Evolutionary conservation across 1,140 invertebrate species (phyloP), one percentile per base, ranked within the genome.

Genomic region (Chrysomallon squamiferum): DNA sequence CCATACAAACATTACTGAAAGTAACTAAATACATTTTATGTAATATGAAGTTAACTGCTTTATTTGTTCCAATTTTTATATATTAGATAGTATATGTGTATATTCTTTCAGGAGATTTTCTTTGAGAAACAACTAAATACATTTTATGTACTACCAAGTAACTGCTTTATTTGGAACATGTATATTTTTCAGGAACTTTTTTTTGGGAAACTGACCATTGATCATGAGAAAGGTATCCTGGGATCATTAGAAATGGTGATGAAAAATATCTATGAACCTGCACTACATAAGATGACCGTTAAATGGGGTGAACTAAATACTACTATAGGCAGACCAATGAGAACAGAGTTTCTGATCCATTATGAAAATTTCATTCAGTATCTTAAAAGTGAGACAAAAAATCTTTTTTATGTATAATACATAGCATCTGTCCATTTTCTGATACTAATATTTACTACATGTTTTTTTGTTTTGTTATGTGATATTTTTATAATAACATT

Each of bases 301-400:
- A 75, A 70, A 73, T 76, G 75, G 33, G 65, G 74, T 32, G 29
- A 77, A 27, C 67, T 56, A 13, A 49, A 59, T 11, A 68, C 69
- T 38, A 69, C 71, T 32, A 45, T 68, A 22, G 75, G 76, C 15
- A 62, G 65, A 38, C 74, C 75, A 35, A 70, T 64, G 0, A 73
- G 71, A n/a, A 68, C 68, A 32, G 47, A 68, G 30, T 76, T 79
- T 32, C 60, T 76, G 7, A 75, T 76, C 27, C 65, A 58, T 27
- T 65, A 73, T 61, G 66, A 70, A 11, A 73, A 65, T 35, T 79
- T 79, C 69, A 47, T 76, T 20, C 47, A 62, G 22, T 77, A 72
- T 49, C n/a, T 79, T 29, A 62, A 65, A 64, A 72, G 79, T 79
- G 74, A 52, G 74, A 68, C 22, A 43, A 27, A 9, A 7, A 49